These are phyloP conservation scores for Epiblema foenella DNA, from an alignment of 2,888 invertebrate species.

Conservation along the genomic window DNA sequence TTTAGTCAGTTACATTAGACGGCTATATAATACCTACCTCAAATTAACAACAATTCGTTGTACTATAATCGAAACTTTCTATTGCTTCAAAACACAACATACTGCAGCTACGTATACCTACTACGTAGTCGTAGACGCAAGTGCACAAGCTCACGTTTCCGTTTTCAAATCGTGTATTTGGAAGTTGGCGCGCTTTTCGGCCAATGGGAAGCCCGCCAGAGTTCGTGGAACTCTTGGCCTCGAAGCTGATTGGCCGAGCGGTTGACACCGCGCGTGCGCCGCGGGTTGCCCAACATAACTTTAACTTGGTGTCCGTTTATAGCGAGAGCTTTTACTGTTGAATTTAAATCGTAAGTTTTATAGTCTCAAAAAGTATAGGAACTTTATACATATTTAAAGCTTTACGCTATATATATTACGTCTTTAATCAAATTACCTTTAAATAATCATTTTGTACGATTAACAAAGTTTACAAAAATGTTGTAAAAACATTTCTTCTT, in stretches of 20 bases:
- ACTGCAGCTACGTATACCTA: constrained; percentile 21
- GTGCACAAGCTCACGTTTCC: constrained; percentile 60
- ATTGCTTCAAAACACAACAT: constrained; percentile 26
- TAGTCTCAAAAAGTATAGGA: neutral
- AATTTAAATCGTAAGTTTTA: constrained; percentile 6
- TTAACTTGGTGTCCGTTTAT: constrained; percentile 23
- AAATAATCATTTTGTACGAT: too few relatives aligned
- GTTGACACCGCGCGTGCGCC: constrained; percentile 45
- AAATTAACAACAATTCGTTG: constrained; percentile 30
- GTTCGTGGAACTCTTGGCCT: constrained; percentile 78
- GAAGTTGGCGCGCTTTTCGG: constrained; percentile 67
- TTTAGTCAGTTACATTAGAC: neutral
- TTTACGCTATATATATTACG: too few relatives aligned
- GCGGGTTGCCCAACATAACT: constrained; percentile 36
- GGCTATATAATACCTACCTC: neutral
- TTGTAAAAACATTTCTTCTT: too few relatives aligned
- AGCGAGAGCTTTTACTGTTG: constrained; percentile 32
- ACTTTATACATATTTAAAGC: neutral
- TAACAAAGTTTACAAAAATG: too few relatives aligned
- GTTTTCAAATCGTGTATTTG: constrained; percentile 62
- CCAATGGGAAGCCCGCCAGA: constrained; percentile 63
- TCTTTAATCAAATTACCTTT: too few relatives aligned
- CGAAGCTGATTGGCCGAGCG: constrained; percentile 63
- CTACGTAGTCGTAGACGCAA: constrained; percentile 42
- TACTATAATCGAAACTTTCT: constrained; percentile 41